phyloP scores from a whole-genome alignment of 2,113 vertebrate species.

The Vimba vimba region DNA sequence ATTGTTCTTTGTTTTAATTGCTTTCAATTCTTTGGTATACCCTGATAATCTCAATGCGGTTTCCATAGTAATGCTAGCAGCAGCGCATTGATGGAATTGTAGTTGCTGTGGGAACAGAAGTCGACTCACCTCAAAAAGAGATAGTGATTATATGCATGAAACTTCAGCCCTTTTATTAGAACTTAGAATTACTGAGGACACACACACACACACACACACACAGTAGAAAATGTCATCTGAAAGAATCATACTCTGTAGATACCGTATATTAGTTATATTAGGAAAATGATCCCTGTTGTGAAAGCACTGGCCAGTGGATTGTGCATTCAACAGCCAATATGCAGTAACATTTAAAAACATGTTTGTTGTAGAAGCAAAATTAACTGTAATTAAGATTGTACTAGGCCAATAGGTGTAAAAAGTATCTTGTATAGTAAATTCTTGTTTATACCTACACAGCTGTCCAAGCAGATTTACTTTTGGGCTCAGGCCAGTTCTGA shows the following conservation, averaged over 20 bases:
- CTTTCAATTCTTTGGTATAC: slow-evolving; percentile 30
- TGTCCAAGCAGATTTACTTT: slow-evolving; percentile 24
- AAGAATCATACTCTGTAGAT: neutral
- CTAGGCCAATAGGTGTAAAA: neutral
- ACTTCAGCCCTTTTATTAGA: slow-evolving; percentile 18
- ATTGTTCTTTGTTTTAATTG: slow-evolving; percentile 20
- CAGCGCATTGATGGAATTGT: slow-evolving; percentile 13
- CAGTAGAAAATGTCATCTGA: too few relatives aligned
- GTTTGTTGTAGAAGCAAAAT: neutral
- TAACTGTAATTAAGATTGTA: neutral
- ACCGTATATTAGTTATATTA: neutral
- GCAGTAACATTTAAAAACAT: neutral
- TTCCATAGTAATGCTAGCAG: slow-evolving; percentile 43
- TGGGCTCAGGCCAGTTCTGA: neutral
- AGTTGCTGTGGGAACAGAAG: slow-evolving; percentile 33
- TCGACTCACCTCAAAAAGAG: slow-evolving; percentile 10
- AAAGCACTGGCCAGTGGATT: neutral
- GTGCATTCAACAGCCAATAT: neutral
- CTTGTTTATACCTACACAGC: slow-evolving; percentile 22
- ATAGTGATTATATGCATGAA: slow-evolving; percentile 31
- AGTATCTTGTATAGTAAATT: neutral
- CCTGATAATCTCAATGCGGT: slow-evolving; percentile 39
- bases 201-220: neutral
- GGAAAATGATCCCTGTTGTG: neutral
- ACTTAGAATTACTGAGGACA: neutral